Percentiles rank a stretch among this genome's conserved stretches.
These are phyloP conservation scores for Glomeris marginata DNA, from an alignment of 2,888 invertebrate genomes.

Conservation along the genomic window DNA sequence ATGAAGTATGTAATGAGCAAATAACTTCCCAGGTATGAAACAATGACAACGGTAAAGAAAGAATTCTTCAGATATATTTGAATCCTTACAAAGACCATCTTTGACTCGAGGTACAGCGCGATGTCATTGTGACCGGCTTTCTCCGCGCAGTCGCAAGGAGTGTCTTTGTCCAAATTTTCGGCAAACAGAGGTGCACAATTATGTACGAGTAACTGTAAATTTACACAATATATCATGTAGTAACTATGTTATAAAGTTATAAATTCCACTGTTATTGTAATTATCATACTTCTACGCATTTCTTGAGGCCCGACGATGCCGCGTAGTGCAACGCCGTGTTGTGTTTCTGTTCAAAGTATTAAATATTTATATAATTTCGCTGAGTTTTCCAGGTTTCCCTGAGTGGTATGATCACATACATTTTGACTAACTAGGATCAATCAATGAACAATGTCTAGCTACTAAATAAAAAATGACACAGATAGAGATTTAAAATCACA, in stretches of 20 bases:
- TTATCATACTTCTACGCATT: constrained; percentile 40
- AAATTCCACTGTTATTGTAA: neutral
- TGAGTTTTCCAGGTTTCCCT: too few relatives aligned
- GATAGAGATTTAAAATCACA: too few relatives aligned
- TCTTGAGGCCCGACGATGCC: constrained; percentile 42
- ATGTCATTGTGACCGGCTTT: constrained; percentile 42
- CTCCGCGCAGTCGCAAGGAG: constrained; percentile 50
- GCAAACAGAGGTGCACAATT: constrained; percentile 44
- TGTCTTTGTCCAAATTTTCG: constrained; percentile 45
- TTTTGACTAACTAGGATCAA: too few relatives aligned
- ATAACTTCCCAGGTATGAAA: too few relatives aligned
- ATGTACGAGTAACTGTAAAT: constrained; percentile 35
- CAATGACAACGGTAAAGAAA: too few relatives aligned
- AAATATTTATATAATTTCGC: neutral
- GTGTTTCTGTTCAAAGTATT: constrained; percentile 35
- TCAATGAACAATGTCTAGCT: too few relatives aligned
- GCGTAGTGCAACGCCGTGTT: constrained; percentile 53
- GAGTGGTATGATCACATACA: too few relatives aligned
- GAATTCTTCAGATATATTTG: neutral
- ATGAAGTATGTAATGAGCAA: neutral
- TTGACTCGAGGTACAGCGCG: constrained; percentile 46
- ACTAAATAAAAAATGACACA: too few relatives aligned
- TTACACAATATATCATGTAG: constrained; percentile 1
- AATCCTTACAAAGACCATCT: constrained; percentile 47
- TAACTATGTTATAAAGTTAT: neutral